Base-by-base conservation (phyloP, 2,888 invertebrate species). In the Callinectes sapidus region DNA sequence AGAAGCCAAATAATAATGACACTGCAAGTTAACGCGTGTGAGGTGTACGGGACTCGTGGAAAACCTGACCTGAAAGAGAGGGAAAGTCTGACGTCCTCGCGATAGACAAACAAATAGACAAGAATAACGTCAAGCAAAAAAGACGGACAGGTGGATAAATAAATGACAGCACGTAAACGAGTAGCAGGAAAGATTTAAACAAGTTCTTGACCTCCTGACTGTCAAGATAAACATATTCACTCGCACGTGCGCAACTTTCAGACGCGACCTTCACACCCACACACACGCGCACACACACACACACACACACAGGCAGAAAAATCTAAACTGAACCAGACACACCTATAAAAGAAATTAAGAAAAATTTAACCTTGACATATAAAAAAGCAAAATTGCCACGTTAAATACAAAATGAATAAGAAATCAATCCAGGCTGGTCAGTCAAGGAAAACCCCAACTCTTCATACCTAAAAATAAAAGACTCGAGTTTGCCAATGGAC, bases 301-400 rank as follows among this genome's bases (percentile, higher is more conserved):
- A 71, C 71, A 71, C 71, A 71, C 71, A 71, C 71, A 71, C 71
- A 71, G n/a, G 28, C 71, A n/a, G n/a, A n/a, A n/a, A n/a, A 28
- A 13, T 28, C 71, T 39, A 5, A 39, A 71, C 3, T 61, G 13
- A 61, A 61, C 48, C 10, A 48, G 48, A 48, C 48, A 48, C 48
- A 48, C 48, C 48, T 6, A 48, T 0, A 48, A 48, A 8, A 48
- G 10, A 48, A 48, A 48, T 0, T 48, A 48, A 48, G 10, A 8
- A 48, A 48, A 48, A 10, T 8, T 8, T 48, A 48, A 48, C 48
- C 48, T 48, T 8, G 10, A 10, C 48, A 48, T 10, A 48, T 0
- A 5, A 8, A 10, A 10, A 48, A 48, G 8, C 0, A 48, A 48
- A 48, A 8, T 6, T 48, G 0, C 48, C 10, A 48, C 48, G 10